Percentiles rank a stretch among this genome's conserved stretches.
These are phyloP conservation scores for Hydrophis major DNA, from an alignment of 2,797 vertebrate species.

Conservation along the genomic window DNA sequence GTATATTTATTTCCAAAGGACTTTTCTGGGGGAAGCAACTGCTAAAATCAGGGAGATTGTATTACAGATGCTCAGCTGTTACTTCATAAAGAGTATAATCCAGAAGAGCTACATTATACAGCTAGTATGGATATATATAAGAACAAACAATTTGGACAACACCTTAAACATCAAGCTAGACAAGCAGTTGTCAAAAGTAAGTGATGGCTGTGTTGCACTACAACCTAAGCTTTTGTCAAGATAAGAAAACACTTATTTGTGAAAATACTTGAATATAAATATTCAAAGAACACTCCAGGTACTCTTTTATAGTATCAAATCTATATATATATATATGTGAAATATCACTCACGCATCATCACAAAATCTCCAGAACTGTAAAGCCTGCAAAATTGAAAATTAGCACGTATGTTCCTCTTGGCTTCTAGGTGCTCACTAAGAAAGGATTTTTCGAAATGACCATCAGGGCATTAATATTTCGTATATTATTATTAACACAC, in stretches of 20 bases:
- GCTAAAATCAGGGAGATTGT: conserved; percentile 22
- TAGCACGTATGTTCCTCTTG: too few species aligned
- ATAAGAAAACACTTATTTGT: not conserved
- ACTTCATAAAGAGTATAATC: conserved; percentile 27
- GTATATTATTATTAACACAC: too few species aligned
- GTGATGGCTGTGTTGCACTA: not conserved
- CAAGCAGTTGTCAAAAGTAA: not conserved
- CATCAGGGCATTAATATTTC: too few species aligned
- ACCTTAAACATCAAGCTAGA: not conserved
- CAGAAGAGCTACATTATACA: conserved; percentile 15
- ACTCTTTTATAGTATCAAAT: not conserved
- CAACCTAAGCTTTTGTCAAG: not conserved
- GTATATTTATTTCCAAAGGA: conserved; percentile 47
- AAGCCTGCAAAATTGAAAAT: too few species aligned
- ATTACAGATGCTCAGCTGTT: not conserved
- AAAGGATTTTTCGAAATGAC: too few species aligned
- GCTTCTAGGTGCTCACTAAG: too few species aligned
- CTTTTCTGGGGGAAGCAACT: conserved; percentile 43
- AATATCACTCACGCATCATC: too few species aligned
- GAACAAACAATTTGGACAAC: conserved; percentile 3
- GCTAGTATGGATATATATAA: conserved; percentile 41
- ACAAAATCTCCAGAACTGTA: too few species aligned
- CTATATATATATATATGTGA: too few species aligned
- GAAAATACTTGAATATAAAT: not conserved
- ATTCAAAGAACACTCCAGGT: not conserved